Percentiles rank a stretch among this genome's conserved stretches.
These are phyloP conservation scores for Drosophila ogumai DNA, from an alignment of 1,140 invertebrate genomes.

Conservation along the genomic window DNA sequence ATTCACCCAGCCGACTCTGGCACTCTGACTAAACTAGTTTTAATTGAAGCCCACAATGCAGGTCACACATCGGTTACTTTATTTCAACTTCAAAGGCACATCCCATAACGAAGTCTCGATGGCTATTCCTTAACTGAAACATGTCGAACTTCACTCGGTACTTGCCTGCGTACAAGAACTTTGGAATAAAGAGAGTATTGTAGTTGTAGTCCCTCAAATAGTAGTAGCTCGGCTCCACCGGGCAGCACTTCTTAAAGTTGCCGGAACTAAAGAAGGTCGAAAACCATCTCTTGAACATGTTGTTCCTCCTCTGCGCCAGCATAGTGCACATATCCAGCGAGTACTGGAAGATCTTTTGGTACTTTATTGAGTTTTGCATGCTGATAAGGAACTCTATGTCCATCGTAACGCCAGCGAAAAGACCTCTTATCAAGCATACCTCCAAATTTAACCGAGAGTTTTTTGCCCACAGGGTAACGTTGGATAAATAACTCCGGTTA, in stretches of 20 bases:
- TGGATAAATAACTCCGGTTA: conserved; percentile 50
- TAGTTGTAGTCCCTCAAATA: conserved; percentile 47
- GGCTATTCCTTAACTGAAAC: conserved; percentile 16
- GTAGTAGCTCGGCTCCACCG: conserved; percentile 31
- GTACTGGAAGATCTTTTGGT: conserved; percentile 58
- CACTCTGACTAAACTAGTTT: conserved; percentile 32
- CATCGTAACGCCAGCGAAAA: conserved; percentile 41
- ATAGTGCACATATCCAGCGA: conserved; percentile 58
- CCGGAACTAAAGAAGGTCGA: conserved; percentile 23
- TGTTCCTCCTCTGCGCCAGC: conserved; percentile 35
- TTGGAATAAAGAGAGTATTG: conserved; percentile 38
- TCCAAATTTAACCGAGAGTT: conserved; percentile 39
- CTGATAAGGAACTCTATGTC: conserved; percentile 51
- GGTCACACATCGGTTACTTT: conserved; percentile 28
- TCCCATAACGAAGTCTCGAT: conserved; percentile 31
- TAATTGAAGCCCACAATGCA: conserved; percentile 12
- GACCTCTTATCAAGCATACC: conserved; percentile 16
- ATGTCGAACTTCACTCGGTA: conserved; percentile 41
- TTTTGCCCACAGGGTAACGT: conserved; percentile 30
- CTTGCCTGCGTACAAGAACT: conserved; percentile 34
- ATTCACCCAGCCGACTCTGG: background rate
- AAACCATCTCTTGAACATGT: conserved; percentile 62
- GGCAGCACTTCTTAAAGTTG: conserved; percentile 45
- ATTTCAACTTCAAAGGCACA: conserved; percentile 43
- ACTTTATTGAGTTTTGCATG: conserved; percentile 35